Percentiles rank a stretch among this genome's conserved stretches.
These are phyloP conservation scores for Lissocephala sabroskyi DNA, from an alignment of 2,888 invertebrate species.

Conservation along the genomic window DNA sequence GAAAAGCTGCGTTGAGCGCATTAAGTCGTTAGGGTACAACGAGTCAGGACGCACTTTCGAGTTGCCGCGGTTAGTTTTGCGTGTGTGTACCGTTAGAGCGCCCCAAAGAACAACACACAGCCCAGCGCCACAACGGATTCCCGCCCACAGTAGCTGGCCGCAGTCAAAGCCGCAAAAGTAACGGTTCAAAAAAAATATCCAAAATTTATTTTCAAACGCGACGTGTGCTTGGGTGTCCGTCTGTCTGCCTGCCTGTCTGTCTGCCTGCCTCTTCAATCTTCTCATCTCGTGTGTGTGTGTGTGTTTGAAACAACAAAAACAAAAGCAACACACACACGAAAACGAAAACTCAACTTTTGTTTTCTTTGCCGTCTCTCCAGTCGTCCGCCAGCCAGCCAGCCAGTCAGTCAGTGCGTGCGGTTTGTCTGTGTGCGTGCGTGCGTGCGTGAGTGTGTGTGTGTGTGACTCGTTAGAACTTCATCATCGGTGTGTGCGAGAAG, in stretches of 20 bases:
- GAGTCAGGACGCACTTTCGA: conserved; percentile 70
- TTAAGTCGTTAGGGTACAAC: conserved; percentile 73
- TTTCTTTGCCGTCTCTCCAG: too few species aligned
- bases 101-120: conserved; percentile 26
- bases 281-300: too few species aligned
- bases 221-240: conserved; percentile 1
- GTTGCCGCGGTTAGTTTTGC: conserved; percentile 57
- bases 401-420: too few species aligned
- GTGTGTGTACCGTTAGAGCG: conserved; percentile 42
- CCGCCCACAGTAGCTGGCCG: conserved; percentile 2
- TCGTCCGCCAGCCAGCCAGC: neutral
- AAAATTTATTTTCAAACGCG: too few species aligned
- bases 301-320: conserved; percentile 1
- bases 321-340: neutral
- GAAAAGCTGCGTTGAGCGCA: conserved; percentile 71
- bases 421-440: too few species aligned
- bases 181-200: neutral
- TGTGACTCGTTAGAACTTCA: conserved; percentile 33
- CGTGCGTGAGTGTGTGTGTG: conserved; percentile 1
- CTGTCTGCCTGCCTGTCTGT: neutral
- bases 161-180: conserved; percentile 7
- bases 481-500: conserved; percentile 43
- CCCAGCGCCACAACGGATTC: conserved; percentile 14
- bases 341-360: too few species aligned
- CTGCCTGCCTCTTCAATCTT: too few species aligned